These are phyloP conservation scores for Lobophora halterata DNA, from an alignment of 2,888 invertebrate genomes.

Conservation along the genomic window DNA sequence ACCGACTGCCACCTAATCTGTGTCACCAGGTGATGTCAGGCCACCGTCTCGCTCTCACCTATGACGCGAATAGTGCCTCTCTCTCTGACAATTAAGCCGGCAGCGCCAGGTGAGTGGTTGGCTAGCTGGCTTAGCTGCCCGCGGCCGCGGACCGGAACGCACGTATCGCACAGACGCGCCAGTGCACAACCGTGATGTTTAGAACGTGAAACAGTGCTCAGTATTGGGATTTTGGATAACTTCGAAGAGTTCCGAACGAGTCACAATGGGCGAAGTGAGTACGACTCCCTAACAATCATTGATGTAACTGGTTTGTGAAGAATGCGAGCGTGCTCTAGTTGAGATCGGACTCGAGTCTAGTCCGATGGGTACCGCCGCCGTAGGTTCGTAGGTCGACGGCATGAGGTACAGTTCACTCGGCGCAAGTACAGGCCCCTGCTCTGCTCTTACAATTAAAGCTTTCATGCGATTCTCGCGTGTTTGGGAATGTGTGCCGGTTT, in stretches of 20 bases:
- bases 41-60: constrained; percentile 58
- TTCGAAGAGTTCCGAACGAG: constrained; percentile 29
- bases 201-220: constrained; percentile 57
- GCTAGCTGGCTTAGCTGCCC: constrained; percentile 65
- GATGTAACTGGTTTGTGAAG: constrained; percentile 24
- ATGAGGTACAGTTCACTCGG: constrained; percentile 39
- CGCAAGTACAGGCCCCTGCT: constrained; percentile 35
- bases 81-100: constrained; percentile 55
- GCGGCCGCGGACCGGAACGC: constrained; percentile 57
- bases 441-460: constrained; percentile 52
- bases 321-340: constrained; percentile 61
- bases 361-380: constrained; percentile 57
- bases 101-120: constrained; percentile 50
- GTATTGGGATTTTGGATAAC: constrained; percentile 29
- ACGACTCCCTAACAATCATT: constrained; percentile 39
- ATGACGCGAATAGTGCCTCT: constrained; percentile 39
- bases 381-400: constrained; percentile 71
- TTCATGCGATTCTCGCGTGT: constrained; percentile 41
- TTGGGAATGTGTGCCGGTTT: constrained; percentile 55
- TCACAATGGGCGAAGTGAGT: constrained; percentile 75
- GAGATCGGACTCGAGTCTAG: constrained; percentile 44
- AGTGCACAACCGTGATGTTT: constrained; percentile 62
- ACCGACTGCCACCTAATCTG: constrained; percentile 4
- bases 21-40: constrained; percentile 55
- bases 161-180: constrained; percentile 51